Evolutionary conservation across 1,140 invertebrate species (phyloP), one percentile per base, ranked within the genome.

Genomic region (Tetramorium parvispinum): DNA sequence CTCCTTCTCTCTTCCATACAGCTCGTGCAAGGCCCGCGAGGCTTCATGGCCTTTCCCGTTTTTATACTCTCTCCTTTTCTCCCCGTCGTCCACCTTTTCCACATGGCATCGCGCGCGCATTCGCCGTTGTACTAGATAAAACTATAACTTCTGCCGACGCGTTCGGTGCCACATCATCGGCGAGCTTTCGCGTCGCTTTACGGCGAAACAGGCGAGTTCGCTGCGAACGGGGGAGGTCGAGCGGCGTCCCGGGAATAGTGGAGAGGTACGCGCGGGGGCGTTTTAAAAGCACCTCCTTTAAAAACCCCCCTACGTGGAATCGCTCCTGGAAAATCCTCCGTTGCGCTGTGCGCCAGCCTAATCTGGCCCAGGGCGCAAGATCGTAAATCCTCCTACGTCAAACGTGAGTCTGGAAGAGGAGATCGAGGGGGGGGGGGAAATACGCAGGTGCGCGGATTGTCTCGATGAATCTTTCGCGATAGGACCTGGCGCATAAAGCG

Each of bases 341-440:
- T 55, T 85, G 77, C 78, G 82, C 76, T 46, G 55, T 27, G 85
- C 87, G 53, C 85, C 88, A 71, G 81, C 77, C 89, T 90, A 90
- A 90, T 90, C 89, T 85, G 88, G 85, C 81, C 88, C 77, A 79
- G 82, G 71, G 82, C 77, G 89, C 63, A 70, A 85, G 87, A 90
- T 91, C 90, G 91, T 92, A 92, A 91, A 92, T 92, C 91, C 89
- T 87, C 87, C 86, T 65, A 88, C 87, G 88, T 88, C 89, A 86
- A 87, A 85, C 82, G 86, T 77, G 86, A 73, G 68, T 83, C 87
- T 91, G 83, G 49, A 73, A 83, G 86, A 66, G 81, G 63, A 88
- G 88, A 77, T 81, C 57, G 79, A 27, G 40, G 70, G 89, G 68
- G 86, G 32, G 3, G 32, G 3, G 32, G n/a, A n/a, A 32, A 32